Conservation (phyloP, 2,113 vertebrate species). For the Narcine bancroftii region DNA sequence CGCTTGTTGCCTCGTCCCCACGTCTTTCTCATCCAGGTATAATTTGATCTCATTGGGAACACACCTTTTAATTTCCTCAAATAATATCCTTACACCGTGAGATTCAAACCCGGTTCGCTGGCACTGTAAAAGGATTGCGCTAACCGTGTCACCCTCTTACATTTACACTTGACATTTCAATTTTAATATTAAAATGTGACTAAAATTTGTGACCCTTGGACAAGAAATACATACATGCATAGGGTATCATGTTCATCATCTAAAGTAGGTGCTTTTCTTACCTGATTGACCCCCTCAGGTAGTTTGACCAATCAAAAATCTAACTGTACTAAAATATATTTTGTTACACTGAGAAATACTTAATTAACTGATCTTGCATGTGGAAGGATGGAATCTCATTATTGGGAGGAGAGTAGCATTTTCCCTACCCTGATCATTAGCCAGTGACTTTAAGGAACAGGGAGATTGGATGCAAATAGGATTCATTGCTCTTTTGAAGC, state of each 20-base stretch:
- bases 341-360: neutral
- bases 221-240: neutral
- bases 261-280: neutral
- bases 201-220: neutral
- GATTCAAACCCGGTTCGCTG: too few species aligned
- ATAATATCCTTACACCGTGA: too few species aligned
- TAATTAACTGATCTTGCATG: neutral
- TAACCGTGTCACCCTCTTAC: too few species aligned
- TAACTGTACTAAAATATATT: neutral
- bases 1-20: too few species aligned
- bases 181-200: neutral
- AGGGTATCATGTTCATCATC: neutral
- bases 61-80: too few species aligned
- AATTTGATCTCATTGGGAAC: too few species aligned
- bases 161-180: neutral
- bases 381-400: neutral
- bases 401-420: neutral
- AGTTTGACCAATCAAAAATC: neutral
- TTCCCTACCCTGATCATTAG: neutral
- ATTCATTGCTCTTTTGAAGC: neutral
- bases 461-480: neutral
- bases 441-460: neutral
- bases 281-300: too few species aligned
- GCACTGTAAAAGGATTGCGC: too few species aligned
- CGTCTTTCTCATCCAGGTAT: too few species aligned